Conservation (phyloP, 2,797 vertebrate genomes). For the Huso huso region DNA sequence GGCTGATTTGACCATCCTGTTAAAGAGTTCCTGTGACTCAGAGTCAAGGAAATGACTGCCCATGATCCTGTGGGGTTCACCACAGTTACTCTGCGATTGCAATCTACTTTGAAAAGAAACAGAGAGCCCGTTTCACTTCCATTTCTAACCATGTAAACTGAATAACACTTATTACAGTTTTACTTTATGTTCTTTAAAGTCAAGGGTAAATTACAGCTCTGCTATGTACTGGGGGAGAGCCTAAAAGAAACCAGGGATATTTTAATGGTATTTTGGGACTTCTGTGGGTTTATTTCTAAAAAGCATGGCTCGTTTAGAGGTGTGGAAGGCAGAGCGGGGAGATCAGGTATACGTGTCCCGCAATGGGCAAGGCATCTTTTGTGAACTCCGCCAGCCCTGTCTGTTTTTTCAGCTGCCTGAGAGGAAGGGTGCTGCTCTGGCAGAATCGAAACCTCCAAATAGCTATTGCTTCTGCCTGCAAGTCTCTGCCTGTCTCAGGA, state of each 20-base stretch:
- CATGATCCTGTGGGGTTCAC: conserved; percentile 28
- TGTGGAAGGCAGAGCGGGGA: neutral
- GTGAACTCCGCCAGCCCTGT: neutral
- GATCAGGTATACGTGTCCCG: conserved; percentile 2
- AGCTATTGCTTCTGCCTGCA: neutral
- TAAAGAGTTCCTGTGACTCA: conserved; percentile 40
- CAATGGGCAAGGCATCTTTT: neutral
- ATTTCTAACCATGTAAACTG: conserved; percentile 20
- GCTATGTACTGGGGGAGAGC: too few relatives aligned
- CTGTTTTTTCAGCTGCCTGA: neutral
- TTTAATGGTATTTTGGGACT: neutral
- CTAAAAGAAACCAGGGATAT: too few relatives aligned
- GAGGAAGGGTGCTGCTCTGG: neutral
- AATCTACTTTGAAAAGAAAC: conserved; percentile 26
- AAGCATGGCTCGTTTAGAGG: neutral
- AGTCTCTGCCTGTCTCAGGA: conserved; percentile 13
- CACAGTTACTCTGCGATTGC: conserved; percentile 41
- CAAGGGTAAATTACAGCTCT: conserved; percentile 7
- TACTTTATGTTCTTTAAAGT: neutral
- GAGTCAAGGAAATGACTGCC: conserved; percentile 33
- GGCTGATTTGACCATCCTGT: conserved; percentile 25
- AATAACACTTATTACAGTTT: conserved; percentile 29
- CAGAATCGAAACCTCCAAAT: neutral
- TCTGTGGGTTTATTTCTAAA: neutral
- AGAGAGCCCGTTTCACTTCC: conserved; percentile 28